phyloP scores from a whole-genome alignment of 2,797 vertebrate species.

The Labeo calbasu region DNA sequence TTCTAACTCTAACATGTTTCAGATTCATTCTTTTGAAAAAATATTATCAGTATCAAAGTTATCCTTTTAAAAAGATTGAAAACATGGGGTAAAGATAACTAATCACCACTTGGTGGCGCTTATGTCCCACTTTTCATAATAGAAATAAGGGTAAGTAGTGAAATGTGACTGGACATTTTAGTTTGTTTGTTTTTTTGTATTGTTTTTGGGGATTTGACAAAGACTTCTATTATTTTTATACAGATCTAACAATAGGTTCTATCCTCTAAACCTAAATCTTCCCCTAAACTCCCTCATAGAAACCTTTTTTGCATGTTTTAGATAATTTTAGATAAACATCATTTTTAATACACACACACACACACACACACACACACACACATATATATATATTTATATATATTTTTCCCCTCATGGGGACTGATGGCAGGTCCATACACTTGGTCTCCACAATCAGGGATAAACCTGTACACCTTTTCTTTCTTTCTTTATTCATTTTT shows the following conservation, averaged over 20 bases:
- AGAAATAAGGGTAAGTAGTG: background rate
- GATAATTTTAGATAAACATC: background rate
- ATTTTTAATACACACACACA: too few relatives aligned
- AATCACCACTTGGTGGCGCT: constrained; percentile 33
- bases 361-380: too few relatives aligned
- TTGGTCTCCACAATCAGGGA: background rate
- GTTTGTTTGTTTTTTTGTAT: background rate
- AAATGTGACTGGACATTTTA: background rate
- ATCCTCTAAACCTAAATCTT: background rate
- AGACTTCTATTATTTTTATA: background rate
- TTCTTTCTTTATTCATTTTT: too few relatives aligned
- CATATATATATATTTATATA: too few relatives aligned
- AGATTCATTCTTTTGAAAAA: background rate
- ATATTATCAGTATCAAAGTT: background rate
- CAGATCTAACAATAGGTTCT: background rate
- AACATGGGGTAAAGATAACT: background rate
- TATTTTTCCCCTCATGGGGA: background rate
- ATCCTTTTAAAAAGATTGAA: background rate
- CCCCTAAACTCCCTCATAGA: background rate
- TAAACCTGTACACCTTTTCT: background rate
- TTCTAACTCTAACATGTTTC: background rate
- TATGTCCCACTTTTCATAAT: background rate
- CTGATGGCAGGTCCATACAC: background rate
- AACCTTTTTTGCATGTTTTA: background rate
- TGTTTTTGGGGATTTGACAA: background rate